Evolutionary conservation across 1,140 invertebrate species (phyloP).

Genomic region (Drosophila pseudoobscura): DNA sequence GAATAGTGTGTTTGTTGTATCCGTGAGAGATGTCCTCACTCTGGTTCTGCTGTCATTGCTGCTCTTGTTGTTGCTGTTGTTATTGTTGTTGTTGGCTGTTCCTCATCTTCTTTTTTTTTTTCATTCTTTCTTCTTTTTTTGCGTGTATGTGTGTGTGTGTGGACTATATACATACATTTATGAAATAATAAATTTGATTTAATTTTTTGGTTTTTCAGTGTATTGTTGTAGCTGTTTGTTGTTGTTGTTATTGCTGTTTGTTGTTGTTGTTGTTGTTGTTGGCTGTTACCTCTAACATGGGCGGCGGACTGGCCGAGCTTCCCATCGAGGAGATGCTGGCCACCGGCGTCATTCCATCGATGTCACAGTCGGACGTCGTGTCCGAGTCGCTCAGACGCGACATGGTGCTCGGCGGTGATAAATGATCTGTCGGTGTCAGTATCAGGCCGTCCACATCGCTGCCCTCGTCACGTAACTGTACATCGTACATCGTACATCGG

Average conservation of each 20-base stretch:
- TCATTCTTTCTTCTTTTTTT: no score
- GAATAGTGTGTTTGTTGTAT: conserved; percentile 12
- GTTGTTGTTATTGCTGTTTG: conserved; percentile 29
- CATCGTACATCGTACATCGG: conserved; percentile 55
- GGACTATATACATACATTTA: conserved; percentile 55
- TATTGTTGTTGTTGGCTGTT: no score
- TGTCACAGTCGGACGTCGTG: conserved; percentile 94
- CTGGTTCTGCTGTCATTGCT: conserved; percentile 39
- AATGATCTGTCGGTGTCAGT: conserved; percentile 91
- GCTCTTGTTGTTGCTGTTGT: conserved; percentile 18
- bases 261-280: conserved; percentile 36
- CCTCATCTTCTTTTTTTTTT: no score
- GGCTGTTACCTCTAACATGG: conserved; percentile 85
- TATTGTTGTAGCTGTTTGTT: conserved; percentile 36
- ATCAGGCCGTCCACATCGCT: conserved; percentile 85
- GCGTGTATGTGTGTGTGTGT: conserved; percentile 20
- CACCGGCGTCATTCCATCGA: conserved; percentile 88
- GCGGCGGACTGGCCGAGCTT: conserved; percentile 91
- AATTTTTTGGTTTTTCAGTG: conserved; percentile 25
- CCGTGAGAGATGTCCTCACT: conserved; percentile 35
- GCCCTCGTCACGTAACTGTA: conserved; percentile 80
- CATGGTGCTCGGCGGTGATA: conserved; percentile 94
- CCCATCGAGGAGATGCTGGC: conserved; percentile 94
- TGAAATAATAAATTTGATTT: conserved; percentile 51
- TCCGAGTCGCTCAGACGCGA: conserved; percentile 96